Base-by-base conservation (phyloP, 1,140 invertebrate species). In the Rhizoglyphus robini region DNA sequence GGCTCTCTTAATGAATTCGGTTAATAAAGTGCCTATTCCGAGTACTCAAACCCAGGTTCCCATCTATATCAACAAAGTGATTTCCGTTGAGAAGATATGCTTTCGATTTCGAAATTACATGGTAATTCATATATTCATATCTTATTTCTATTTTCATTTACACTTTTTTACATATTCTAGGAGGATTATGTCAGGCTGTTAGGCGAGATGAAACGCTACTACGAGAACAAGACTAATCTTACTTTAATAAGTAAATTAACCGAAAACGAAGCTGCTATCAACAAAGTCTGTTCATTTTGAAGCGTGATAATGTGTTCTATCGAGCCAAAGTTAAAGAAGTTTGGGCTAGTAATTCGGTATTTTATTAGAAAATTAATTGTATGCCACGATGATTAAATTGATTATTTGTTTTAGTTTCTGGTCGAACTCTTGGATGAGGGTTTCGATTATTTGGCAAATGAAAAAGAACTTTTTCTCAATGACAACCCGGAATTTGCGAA, bases 311-410 rank as follows among this genome's bases (percentile, higher is more conserved):
- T 20, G 15, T 54, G 8, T 54, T 27, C 51, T 32, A 8, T 20
- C 51, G 51, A 8, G 51, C 23, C 15, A 5, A 15, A 32, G 20
- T 54, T 54, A 54, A 27, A 25, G 23, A 54, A 54, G 20, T 32
- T 8, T 54, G 8, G 8, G 8, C 51, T 15, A 54, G 8, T 23
- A 54, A 54, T 11, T 8, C 51, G 23, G 51, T 54, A 54, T 20
- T 54, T 54, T 54, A 27, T 54, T 54, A 32, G 8, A n/a, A n/a
- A n/a, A n/a, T n/a, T n/a, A n/a, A 27, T 54, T 54, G 15, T 54
- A 32, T 54, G 15, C 23, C 8, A 54, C 23, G 23, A 27, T 8
- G 8, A 27, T 54, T 27, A 25, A 8, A 54, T 8, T 25, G 8
- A 15, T 54, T 54, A 54, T 54, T 54, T 54, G 8, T 54, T 54